Evolutionary conservation across 1,140 invertebrate species (phyloP), one percentile per base, ranked within the genome.

Genomic region (Teleopsis dalmanni): DNA sequence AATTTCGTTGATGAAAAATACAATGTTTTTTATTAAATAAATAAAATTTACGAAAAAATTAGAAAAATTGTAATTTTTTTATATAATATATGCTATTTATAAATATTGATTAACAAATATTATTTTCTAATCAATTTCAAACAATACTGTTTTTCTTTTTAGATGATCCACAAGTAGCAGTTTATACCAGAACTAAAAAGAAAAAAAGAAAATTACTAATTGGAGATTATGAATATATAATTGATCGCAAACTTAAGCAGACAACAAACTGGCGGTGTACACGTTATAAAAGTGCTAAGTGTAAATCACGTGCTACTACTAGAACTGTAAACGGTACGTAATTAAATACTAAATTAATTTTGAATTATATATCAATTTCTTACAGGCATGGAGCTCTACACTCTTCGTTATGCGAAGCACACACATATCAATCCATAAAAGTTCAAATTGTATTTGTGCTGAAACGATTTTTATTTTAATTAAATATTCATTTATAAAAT

Each of bases 231-330:
- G 57, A 65, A 33, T 70, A 60, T 34, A 60, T 70, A 1, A 59
- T 65, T 57, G 66, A 70, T 53, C 59, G 64, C 3, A 62, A 57
- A 34, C 50, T 70, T 3, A 70, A 70, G 36, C 57, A 54, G 34
- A 64, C 57, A 27, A 67, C 65, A 31, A 70, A 70, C 37, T 70
- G 67, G 67, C 62, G 67, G 2, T 70, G 67, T 44, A 51, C 60
- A 4, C 59, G 65, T 9, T 70, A 70, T 35, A 55, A 58, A 8
- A 63, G 64, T 35, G 53, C 55, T 44, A 63, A 60, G 23, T 71
- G 68, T 46, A 65, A 58, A 33, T 65, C 69, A 7, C 56, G 68
- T 11, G 68, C 65, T 1, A 66, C 63, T n/a, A 71, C 67, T 9
- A 57, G 58, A 14, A 31, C 51, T 4, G 47, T 66, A 0, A 55